Percentiles rank a stretch among this genome's conserved stretches.
These are phyloP conservation scores for Melipona beecheii DNA, from an alignment of 2,888 invertebrate genomes.

Conservation along the genomic window DNA sequence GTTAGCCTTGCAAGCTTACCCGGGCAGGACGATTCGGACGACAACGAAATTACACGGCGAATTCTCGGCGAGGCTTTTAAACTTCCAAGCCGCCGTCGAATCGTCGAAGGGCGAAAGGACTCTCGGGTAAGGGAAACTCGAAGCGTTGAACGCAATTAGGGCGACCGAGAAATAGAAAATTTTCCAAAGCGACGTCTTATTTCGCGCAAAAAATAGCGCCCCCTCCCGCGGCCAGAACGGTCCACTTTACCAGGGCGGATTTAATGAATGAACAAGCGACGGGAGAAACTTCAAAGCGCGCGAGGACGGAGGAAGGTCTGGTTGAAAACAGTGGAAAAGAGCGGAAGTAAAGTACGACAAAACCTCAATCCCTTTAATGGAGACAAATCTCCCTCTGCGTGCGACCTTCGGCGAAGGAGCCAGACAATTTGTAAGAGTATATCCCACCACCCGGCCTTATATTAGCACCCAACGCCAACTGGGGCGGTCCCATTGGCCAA, in stretches of 20 bases:
- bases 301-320: background rate
- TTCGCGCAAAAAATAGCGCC: slow-evolving; percentile 25
- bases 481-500: slow-evolving; percentile 68
- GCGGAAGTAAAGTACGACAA: slow-evolving; percentile 80
- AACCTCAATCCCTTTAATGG: slow-evolving; percentile 83
- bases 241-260: slow-evolving; percentile 38
- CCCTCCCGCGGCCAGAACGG: background rate
- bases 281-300: slow-evolving; percentile 51
- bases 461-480: slow-evolving; percentile 70
- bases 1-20: background rate
- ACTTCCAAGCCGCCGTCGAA: background rate
- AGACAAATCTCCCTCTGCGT: slow-evolving; percentile 81
- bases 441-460: slow-evolving; percentile 77
- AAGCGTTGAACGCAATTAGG: slow-evolving; percentile 15
- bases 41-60: slow-evolving; percentile 15
- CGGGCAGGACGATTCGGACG: background rate
- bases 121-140: background rate
- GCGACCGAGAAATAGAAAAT: slow-evolving; percentile 27
- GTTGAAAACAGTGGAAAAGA: slow-evolving; percentile 61
- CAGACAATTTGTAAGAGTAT: slow-evolving; percentile 83
- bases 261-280: slow-evolving; percentile 58
- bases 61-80: slow-evolving; percentile 3
- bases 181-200: slow-evolving; percentile 35
- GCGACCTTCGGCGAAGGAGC: slow-evolving; percentile 71
- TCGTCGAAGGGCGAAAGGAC: background rate